phyloP scores from a whole-genome alignment of 2,797 vertebrate species.

The Falco berigora region DNA sequence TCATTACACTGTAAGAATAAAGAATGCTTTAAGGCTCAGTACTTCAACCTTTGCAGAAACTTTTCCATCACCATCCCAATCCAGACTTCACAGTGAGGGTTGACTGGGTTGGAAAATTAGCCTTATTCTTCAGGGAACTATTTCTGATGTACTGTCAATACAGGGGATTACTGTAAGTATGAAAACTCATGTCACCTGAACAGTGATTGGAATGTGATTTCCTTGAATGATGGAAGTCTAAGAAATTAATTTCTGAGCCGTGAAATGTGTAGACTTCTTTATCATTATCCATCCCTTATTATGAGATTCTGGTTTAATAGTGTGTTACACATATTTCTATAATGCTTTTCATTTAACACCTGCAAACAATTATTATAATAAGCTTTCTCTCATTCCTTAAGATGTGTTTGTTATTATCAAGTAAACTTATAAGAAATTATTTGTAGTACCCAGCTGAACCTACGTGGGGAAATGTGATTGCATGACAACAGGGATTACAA shows the following conservation, averaged over 20 bases:
- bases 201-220: conserved; percentile 31
- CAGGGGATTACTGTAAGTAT: conserved; percentile 23
- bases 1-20: conserved; percentile 41
- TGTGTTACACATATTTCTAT: not conserved
- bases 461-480: not conserved
- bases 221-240: not conserved
- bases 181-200: conserved; percentile 37
- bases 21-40: conserved; percentile 42
- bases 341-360: conserved; percentile 12
- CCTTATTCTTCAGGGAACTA: conserved; percentile 21
- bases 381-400: not conserved
- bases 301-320: conserved; percentile 3
- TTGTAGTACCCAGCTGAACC: not conserved
- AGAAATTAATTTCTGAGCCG: conserved; percentile 25
- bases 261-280: not conserved
- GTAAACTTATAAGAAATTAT: not conserved
- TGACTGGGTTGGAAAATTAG: conserved; percentile 38
- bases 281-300: not conserved
- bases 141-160: conserved; percentile 26
- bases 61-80: conserved; percentile 37
- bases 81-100: conserved; percentile 34
- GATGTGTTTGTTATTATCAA: not conserved
- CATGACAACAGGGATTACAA: not conserved
- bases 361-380: conserved; percentile 32
- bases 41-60: not conserved